Conservation (phyloP, 2,797 vertebrate species). For the Trachurus trachurus region DNA sequence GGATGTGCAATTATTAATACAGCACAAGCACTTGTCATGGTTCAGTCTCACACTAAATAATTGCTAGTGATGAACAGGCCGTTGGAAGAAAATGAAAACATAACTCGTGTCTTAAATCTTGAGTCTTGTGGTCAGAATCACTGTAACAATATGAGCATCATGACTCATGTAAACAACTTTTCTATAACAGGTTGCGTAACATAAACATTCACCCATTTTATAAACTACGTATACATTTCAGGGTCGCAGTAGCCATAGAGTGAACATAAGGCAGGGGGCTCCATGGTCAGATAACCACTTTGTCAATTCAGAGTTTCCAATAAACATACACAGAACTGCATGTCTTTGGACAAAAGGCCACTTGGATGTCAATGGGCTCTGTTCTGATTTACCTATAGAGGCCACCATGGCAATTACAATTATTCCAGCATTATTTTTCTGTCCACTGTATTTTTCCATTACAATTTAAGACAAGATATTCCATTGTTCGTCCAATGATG, state of each 20-base stretch:
- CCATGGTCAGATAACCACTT: neutral
- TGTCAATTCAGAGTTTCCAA: neutral
- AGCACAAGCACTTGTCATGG: neutral
- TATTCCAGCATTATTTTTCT: neutral
- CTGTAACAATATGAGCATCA: neutral
- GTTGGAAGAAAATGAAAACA: neutral
- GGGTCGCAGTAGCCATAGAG: slow-evolving; percentile 9
- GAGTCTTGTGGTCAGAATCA: neutral
- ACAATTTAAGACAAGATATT: neutral
- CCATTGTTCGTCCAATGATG: too few species aligned
- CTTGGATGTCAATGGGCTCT: neutral
- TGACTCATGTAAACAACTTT: neutral
- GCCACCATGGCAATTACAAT: neutral
- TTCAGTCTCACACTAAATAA: neutral
- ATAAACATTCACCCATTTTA: slow-evolving; percentile 10
- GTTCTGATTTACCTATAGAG: neutral
- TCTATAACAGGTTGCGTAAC: neutral
- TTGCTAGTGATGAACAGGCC: neutral
- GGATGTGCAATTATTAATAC: neutral
- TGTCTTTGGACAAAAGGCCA: neutral
- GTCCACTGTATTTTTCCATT: too few species aligned
- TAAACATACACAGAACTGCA: slow-evolving; percentile 3
- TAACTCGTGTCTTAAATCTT: neutral
- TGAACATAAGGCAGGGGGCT: neutral
- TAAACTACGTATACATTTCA: slow-evolving; percentile 1